Evolutionary conservation across 2,888 invertebrate genomes (phyloP), one percentile per base, ranked within the genome.

Genomic region (Gymnoscelis rufifasciata): DNA sequence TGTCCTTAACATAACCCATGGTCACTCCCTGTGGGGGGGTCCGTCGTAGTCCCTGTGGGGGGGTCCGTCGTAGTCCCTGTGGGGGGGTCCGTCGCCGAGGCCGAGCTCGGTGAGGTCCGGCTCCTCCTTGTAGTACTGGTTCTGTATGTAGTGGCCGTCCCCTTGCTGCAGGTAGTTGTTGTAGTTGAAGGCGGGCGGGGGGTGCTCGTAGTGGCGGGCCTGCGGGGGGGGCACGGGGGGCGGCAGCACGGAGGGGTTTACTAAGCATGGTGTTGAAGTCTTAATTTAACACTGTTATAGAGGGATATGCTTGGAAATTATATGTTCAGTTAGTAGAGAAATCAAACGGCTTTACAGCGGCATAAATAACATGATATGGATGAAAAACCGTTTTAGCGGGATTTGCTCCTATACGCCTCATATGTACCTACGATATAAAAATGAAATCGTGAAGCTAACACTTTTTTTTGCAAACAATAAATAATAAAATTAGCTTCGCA

Each of bases 121-220:
- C 15, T 49, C 45, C 2, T 46, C 43, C n/a, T 67, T 77, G 0
- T 64, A 65, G 29, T 68, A 78, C 19, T 78, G 78, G 41, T 71
- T 83, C 26, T 87, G 86, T 45, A 87, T 83, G 38, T 82, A 86
- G 0, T 78, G 48, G 0, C 87, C 86, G 6, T 87, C 87, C 0
- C 87, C 87, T 61, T 87, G 87, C 13, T 87, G 87, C 0, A 86
- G 44, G 15, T 83, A 87, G 38, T 80, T 83, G 0, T 64, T 62
- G 31, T 64, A 81, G 19, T 72, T 77, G 33, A 57, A 64, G 1
- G 56, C 62, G 0, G 82, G 83, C 0, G 82, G 83, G 0, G 82
- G 83, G 51, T 71, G 81, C 24, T 80, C 82, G 50, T 41, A 7
- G 49, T 44, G 1, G 41, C 36, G 51, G 71, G 81, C 19, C 24